Conservation (phyloP, 2,888 invertebrate species). For the Tetragonula carbonaria region DNA sequence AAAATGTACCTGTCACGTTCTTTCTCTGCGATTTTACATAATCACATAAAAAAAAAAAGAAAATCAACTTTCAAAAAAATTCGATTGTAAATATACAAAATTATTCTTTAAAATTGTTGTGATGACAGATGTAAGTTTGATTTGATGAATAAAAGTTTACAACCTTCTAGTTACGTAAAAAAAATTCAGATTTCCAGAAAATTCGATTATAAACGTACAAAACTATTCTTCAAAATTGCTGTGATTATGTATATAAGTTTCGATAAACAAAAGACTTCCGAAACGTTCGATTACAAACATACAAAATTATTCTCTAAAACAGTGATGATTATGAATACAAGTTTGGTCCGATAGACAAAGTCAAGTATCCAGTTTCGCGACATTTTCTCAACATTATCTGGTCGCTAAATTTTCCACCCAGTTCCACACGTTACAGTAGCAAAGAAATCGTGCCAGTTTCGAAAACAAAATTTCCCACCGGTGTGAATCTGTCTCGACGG, state of each 20-base stretch:
- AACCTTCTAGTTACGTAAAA: background rate
- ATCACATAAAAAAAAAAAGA: too few relatives aligned
- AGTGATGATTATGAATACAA: background rate
- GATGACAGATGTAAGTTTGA: too few relatives aligned
- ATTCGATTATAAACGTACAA: background rate
- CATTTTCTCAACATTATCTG: background rate
- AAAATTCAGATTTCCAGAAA: background rate
- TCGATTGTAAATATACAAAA: too few relatives aligned
- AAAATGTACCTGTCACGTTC: too few relatives aligned
- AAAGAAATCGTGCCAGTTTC: background rate
- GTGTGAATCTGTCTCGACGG: background rate
- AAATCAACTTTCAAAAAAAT: too few relatives aligned
- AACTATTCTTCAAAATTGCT: too few relatives aligned
- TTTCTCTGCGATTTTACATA: too few relatives aligned
- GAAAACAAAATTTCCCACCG: background rate
- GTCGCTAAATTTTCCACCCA: background rate
- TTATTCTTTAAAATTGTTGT: too few relatives aligned
- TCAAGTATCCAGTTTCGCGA: background rate
- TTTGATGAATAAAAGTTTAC: too few relatives aligned
- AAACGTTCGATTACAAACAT: background rate
- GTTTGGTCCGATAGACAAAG: background rate
- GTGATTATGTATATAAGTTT: background rate
- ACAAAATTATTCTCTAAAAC: background rate
- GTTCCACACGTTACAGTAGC: background rate
- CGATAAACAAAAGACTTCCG: too few relatives aligned